A percentile compares a stretch with the other conserved stretches of the same genome.
These are phyloP conservation scores for Heliconius congener DNA, from an alignment of 1,140 invertebrate species.

Conservation along the genomic window DNA sequence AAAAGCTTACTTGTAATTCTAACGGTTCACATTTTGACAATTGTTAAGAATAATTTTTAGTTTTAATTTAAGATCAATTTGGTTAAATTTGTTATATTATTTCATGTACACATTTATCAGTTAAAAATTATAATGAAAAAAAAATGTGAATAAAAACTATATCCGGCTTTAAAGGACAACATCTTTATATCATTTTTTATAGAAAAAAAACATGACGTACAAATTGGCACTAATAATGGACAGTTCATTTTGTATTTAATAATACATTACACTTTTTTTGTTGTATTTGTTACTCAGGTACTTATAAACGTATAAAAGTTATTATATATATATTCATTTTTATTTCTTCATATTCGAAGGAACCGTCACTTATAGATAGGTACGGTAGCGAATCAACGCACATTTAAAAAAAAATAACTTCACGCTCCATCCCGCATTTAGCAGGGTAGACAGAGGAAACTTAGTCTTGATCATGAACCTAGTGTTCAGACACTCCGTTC, in stretches of 20 bases:
- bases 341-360: neutral
- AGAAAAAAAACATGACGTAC: neutral
- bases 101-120: neutral
- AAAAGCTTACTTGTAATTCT: conserved; percentile 23
- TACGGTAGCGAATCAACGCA: no score
- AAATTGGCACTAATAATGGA: neutral
- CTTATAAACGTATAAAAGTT: neutral
- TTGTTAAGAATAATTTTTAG: conserved; percentile 21
- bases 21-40: conserved; percentile 29
- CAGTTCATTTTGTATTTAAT: conserved; percentile 9
- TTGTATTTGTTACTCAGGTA: neutral
- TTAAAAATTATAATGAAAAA: neutral
- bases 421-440: no score
- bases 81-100: neutral
- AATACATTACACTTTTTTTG: neutral
- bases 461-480: no score
- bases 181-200: conserved; percentile 1
- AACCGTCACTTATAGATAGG: neutral
- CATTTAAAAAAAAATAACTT: no score
- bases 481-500: no score
- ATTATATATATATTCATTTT: neutral
- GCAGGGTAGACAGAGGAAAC: no score
- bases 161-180: conserved; percentile 15
- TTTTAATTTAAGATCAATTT: neutral
- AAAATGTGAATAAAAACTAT: neutral